phyloP scores from a whole-genome alignment of 2,888 invertebrate species.

The Cephus sareptanus region DNA sequence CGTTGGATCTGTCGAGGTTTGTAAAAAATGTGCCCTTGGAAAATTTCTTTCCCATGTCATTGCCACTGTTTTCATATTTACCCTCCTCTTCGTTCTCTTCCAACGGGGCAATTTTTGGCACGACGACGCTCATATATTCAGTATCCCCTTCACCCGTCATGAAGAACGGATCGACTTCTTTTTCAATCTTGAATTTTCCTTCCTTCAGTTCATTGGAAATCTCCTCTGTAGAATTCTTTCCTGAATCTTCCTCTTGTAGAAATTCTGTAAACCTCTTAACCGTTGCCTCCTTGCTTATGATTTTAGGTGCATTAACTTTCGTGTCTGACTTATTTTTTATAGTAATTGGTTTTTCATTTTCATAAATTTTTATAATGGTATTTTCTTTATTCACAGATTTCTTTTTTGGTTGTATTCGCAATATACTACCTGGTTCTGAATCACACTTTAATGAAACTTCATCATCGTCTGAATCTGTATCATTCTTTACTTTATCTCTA shows the following conservation, averaged over 20 bases:
- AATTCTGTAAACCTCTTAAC: constrained; percentile 51
- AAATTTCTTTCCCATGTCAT: constrained; percentile 3
- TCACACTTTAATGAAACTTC: background rate
- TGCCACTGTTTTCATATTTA: background rate
- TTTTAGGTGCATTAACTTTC: constrained; percentile 14
- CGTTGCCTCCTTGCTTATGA: constrained; percentile 45
- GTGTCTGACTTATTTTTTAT: background rate
- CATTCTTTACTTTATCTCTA: background rate
- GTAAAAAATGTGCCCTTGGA: constrained; percentile 28
- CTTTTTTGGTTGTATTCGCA: too few relatives aligned
- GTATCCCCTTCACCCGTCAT: constrained; percentile 39
- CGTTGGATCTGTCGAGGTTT: constrained; percentile 21
- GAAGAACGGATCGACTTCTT: constrained; percentile 52
- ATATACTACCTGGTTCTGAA: background rate
- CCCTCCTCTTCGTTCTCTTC: constrained; percentile 10
- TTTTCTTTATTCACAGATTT: background rate
- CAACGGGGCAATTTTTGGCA: constrained; percentile 27
- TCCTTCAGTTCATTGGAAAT: constrained; percentile 7
- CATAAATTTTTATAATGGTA: background rate
- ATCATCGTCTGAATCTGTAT: background rate
- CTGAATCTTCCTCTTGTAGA: constrained; percentile 32
- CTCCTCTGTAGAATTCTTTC: constrained; percentile 7
- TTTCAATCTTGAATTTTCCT: constrained; percentile 27
- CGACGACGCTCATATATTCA: constrained; percentile 42
- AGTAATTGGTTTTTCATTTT: background rate